These are phyloP conservation scores for Scortum barcoo DNA, from an alignment of 2,113 vertebrate species.

Conservation along the genomic window DNA sequence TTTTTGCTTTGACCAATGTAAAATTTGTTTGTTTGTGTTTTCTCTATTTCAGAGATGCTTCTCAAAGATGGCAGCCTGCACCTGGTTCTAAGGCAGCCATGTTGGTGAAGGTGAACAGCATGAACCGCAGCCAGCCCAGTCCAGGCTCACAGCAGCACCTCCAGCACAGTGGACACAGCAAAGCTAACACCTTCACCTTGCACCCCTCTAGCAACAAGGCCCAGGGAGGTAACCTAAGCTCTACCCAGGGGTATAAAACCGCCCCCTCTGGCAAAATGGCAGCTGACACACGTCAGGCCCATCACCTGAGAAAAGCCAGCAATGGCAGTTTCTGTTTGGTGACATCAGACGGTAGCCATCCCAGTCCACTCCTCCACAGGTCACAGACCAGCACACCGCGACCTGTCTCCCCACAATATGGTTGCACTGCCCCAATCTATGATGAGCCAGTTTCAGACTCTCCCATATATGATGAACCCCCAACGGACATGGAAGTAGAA, in stretches of 20 bases:
- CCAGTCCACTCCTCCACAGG: constrained; percentile 81
- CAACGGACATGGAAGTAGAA: constrained; percentile 91
- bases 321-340: constrained; percentile 90
- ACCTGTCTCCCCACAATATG: constrained; percentile 86
- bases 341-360: constrained; percentile 74
- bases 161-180: constrained; percentile 69
- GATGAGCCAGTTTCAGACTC: constrained; percentile 88
- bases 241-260: constrained; percentile 80
- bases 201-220: constrained; percentile 79
- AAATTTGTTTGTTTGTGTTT: constrained; percentile 21
- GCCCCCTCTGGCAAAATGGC: constrained; percentile 75
- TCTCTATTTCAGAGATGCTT: constrained; percentile 76
- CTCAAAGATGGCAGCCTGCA: constrained; percentile 88
- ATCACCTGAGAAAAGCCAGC: constrained; percentile 90
- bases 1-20: background rate
- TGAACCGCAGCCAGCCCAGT: constrained; percentile 78
- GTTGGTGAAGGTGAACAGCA: constrained; percentile 92
- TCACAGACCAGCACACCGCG: constrained; percentile 83
- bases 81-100: constrained; percentile 91
- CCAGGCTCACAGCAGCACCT: constrained; percentile 80
- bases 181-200: constrained; percentile 70
- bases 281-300: constrained; percentile 82
- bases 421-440: constrained; percentile 86
- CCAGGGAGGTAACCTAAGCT: constrained; percentile 72
- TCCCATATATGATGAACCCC: constrained; percentile 92